Base-by-base conservation (phyloP, 2,888 invertebrate species). In the Drosophila algonquin region DNA sequence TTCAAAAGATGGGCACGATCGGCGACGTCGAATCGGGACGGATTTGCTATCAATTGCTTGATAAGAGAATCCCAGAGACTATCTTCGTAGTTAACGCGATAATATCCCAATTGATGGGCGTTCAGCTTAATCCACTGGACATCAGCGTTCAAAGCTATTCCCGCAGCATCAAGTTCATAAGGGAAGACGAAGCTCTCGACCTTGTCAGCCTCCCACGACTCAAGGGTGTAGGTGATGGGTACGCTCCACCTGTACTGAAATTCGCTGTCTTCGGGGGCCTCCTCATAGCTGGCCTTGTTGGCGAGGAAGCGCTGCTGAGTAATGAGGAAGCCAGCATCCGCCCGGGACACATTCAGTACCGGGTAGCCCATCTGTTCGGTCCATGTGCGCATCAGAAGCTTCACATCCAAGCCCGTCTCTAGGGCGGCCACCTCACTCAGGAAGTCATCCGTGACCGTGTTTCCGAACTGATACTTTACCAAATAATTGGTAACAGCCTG, bases 341-440 rank as follows among this genome's bases (percentile, higher is more conserved):
- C 90, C 32, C 92, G 92, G 0, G 88, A 87, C 0, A 96, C 95
- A 8, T 92, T 94, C 3, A 98, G 91, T 0, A 97, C 93, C 0
- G 98, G 98, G 87, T 95, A 97, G 0, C 98, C 98, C 95, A 95
- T 97, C 91, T 98, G 97, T 32, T 94, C 93, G 0, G 97, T 97
- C 96, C 97, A 98, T 0, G 97, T 97, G 81, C 95, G 95, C 96
- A 98, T 96, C 67, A 97, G 93, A 40, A 93, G 89, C 79, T 86
- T 88, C 3, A 95, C 91, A 55, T 93, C 89, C 0, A 93, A 92
- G 53, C 93, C 89, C 0, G 91, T 90, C 1, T 90, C 91, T 18
- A 97, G 90, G 47, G 94, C 94, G 0, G 93, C 90, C 12, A 91
- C 80, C 52, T 90, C 90, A 1, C 68, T 91, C 87, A 97, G 94